A percentile compares a stretch with the other conserved stretches of the same genome.
Evolutionary conservation across 2,888 invertebrate genomes (phyloP).

Genomic region (Oscheius sp.): DNA sequence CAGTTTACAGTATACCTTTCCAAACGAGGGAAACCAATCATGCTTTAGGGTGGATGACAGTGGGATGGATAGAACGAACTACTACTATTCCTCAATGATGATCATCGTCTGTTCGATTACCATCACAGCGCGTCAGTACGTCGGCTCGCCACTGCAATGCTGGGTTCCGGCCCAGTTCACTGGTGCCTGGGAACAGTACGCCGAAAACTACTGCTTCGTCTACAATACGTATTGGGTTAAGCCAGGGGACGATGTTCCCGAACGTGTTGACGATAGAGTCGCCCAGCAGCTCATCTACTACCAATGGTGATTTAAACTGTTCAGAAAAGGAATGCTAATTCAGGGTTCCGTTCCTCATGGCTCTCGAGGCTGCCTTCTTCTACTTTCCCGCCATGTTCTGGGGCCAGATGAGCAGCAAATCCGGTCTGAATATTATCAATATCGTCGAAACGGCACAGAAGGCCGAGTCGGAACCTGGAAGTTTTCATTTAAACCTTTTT

Average conservation of each 20-base stretch:
- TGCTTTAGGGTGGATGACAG: conserved; percentile 53
- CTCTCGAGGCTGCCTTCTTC: conserved; percentile 68
- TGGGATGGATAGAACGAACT: conserved; percentile 67
- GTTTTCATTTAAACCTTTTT: no score
- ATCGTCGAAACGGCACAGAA: conserved; percentile 65
- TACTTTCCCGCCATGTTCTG: conserved; percentile 59
- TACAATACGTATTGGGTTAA: conserved; percentile 72
- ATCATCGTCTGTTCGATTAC: conserved; percentile 61
- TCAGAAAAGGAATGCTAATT: conserved; percentile 24
- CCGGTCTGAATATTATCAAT: conserved; percentile 67
- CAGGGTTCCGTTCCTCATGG: conserved; percentile 70
- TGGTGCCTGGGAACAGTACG: conserved; percentile 47
- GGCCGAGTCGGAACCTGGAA: conserved; percentile 55
- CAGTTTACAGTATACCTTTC: no score
- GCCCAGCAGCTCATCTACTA: conserved; percentile 67
- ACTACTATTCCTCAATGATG: conserved; percentile 69
- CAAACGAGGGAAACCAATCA: no score
- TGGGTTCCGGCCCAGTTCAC: conserved; percentile 64
- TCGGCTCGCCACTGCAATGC: conserved; percentile 72
- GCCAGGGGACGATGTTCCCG: conserved; percentile 67
- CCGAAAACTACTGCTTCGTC: conserved; percentile 72
- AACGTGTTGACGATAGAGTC: conserved; percentile 37
- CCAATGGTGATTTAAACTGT: conserved; percentile 54
- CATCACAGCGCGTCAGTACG: conserved; percentile 68
- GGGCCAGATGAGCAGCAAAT: conserved; percentile 50